Percentiles rank a stretch among this genome's conserved stretches.
phyloP scores from a whole-genome alignment of 2,888 invertebrate genomes.

The Drosophila heteroneura region DNA sequence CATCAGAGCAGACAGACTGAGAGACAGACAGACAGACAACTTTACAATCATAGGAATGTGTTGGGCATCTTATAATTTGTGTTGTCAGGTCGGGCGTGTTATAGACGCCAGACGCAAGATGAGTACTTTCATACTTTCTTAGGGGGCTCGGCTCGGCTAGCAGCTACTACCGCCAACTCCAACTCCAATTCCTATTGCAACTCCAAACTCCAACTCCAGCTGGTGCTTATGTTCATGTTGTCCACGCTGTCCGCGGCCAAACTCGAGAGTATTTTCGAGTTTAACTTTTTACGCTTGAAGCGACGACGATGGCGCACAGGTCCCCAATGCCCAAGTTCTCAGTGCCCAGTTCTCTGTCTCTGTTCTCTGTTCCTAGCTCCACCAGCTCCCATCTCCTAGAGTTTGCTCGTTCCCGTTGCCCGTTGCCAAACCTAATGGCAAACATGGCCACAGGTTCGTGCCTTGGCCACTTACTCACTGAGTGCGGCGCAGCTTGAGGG shows the following conservation, averaged over 20 bases:
- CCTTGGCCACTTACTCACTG: conserved; percentile 41
- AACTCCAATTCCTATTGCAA: neutral
- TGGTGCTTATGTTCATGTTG: neutral
- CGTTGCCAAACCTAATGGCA: conserved; percentile 52
- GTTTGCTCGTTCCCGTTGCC: conserved; percentile 2
- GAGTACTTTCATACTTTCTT: conserved; percentile 11
- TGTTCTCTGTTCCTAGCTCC: neutral
- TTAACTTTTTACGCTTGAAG: conserved; percentile 79
- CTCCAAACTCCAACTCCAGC: neutral
- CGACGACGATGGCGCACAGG: conserved; percentile 28
- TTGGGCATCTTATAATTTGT: conserved; percentile 71
- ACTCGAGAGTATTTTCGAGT: conserved; percentile 68
- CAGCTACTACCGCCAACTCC: conserved; percentile 2
- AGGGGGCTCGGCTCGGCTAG: neutral
- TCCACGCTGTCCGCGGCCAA: conserved; percentile 50
- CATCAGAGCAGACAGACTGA: neutral
- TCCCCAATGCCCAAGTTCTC: conserved; percentile 12
- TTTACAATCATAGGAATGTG: conserved; percentile 65
- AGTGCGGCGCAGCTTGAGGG: conserved; percentile 22
- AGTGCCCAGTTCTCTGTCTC: neutral
- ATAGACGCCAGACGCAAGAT: conserved; percentile 47
- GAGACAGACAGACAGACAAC: conserved; percentile 25
- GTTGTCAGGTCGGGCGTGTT: conserved; percentile 48
- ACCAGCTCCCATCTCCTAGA: neutral
- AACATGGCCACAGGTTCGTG: conserved; percentile 64